Percentiles rank a stretch among this genome's conserved stretches.
These are phyloP conservation scores for Apostichopus parvimensis DNA, from an alignment of 35 echinoderm and acorn worm genomes.

Conservation along the genomic window DNA sequence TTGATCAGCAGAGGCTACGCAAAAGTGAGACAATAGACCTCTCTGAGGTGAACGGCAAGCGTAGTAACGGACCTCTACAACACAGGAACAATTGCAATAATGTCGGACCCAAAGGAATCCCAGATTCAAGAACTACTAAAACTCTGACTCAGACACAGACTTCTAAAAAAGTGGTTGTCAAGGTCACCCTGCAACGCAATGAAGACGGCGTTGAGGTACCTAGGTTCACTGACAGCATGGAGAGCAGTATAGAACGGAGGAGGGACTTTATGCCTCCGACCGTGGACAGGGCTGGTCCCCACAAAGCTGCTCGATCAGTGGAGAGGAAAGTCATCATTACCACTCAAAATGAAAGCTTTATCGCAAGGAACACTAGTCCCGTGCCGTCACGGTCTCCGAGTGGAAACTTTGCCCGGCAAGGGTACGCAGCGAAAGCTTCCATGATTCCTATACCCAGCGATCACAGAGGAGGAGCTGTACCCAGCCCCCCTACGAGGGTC, in stretches of 20 bases:
- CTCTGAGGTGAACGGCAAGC: conserved; percentile 10
- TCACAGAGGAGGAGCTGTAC: conserved; percentile 5
- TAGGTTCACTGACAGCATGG: conserved; percentile 32
- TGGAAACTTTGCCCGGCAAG: conserved; percentile 18
- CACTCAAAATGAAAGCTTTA: conserved; percentile 59
- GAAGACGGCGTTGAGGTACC: conserved; percentile 46
- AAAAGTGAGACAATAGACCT: conserved; percentile 51
- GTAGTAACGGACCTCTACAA: conserved; percentile 4
- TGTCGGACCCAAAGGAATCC: conserved; percentile 68
- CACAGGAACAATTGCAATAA: conserved; percentile 96
- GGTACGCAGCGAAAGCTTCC: neutral
- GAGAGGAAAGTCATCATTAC: conserved; percentile 58
- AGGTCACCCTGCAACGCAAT: conserved; percentile 49
- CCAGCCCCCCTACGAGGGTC: conserved; percentile 30
- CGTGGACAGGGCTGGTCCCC: conserved; percentile 43
- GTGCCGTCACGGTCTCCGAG: conserved; percentile 13
- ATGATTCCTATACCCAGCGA: neutral
- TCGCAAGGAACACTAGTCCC: conserved; percentile 55
- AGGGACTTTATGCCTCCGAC: conserved; percentile 34
- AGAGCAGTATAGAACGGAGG: conserved; percentile 45
- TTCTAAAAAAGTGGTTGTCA: conserved; percentile 54
- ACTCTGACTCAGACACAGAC: conserved; percentile 41
- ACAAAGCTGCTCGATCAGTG: conserved; percentile 20
- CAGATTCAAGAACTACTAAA: conserved; percentile 42
- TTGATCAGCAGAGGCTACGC: neutral